Evolutionary conservation across 2,888 invertebrate species (phyloP).

Genomic region (Icerya purchasi): DNA sequence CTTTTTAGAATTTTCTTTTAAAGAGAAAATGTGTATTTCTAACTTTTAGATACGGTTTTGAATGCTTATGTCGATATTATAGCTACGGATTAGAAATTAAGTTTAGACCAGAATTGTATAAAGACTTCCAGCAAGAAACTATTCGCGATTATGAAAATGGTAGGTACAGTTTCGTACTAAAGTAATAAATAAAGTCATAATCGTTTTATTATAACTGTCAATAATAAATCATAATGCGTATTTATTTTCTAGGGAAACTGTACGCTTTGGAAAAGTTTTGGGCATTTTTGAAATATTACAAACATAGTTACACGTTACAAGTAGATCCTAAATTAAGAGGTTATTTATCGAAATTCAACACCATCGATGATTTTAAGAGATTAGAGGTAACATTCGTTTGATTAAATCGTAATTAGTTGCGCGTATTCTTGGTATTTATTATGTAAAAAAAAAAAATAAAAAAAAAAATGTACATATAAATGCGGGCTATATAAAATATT

Average conservation of each 20-base stretch:
- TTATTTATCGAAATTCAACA: constrained; percentile 56
- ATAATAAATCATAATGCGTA: no score
- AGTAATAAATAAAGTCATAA: no score
- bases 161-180: constrained; percentile 24
- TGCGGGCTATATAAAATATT: neutral
- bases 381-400: constrained; percentile 36
- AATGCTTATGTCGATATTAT: constrained; percentile 76
- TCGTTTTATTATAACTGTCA: no score
- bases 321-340: constrained; percentile 51
- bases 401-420: neutral
- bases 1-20: no score
- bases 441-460: no score
- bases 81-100: constrained; percentile 93
- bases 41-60: constrained; percentile 32
- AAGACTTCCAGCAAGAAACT: constrained; percentile 88
- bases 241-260: constrained; percentile 48
- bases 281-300: constrained; percentile 95
- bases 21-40: no score
- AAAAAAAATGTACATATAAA: neutral
- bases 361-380: constrained; percentile 72
- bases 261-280: constrained; percentile 98
- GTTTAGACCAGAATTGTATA: constrained; percentile 83
- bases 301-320: constrained; percentile 48
- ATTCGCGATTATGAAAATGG: constrained; percentile 71
- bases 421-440: neutral